phyloP scores from a whole-genome alignment of 2,113 vertebrate genomes.

The Pelmatolapia mariae region DNA sequence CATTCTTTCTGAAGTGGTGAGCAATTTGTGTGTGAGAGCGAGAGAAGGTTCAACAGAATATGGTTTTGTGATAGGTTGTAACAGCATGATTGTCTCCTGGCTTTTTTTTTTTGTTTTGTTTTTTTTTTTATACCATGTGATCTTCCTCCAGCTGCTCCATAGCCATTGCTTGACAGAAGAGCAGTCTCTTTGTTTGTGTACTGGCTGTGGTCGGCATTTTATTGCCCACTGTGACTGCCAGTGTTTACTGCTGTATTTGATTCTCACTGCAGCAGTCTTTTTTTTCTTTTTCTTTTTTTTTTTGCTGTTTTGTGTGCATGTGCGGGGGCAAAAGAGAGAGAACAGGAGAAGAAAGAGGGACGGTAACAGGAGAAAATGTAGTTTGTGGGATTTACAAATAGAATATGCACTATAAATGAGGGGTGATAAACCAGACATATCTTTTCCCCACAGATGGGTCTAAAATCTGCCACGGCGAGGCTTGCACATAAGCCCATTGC shows the following conservation, averaged over 20 bases:
- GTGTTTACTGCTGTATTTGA: constrained; percentile 33
- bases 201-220: constrained; percentile 35
- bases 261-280: background rate
- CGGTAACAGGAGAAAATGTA: constrained; percentile 25
- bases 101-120: background rate
- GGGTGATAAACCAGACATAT: constrained; percentile 54
- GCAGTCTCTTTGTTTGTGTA: constrained; percentile 37
- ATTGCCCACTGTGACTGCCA: constrained; percentile 25
- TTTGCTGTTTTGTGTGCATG: background rate
- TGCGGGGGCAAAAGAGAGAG: background rate
- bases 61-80: constrained; percentile 16
- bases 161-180: constrained; percentile 30
- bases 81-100: constrained; percentile 36
- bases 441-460: constrained; percentile 60
- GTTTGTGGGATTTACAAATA: constrained; percentile 42
- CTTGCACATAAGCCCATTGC: constrained; percentile 54
- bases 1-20: constrained; percentile 9
- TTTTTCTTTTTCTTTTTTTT: background rate
- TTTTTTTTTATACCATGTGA: constrained; percentile 30
- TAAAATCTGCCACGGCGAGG: constrained; percentile 53
- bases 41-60: background rate
- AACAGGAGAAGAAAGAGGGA: background rate
- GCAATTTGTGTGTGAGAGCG: background rate
- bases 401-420: constrained; percentile 42
- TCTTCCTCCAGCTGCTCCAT: constrained; percentile 45